Evolutionary conservation across 2,797 vertebrate genomes (phyloP), one percentile per base, ranked within the genome.

Genomic region (Setipinna tenuifilis): DNA sequence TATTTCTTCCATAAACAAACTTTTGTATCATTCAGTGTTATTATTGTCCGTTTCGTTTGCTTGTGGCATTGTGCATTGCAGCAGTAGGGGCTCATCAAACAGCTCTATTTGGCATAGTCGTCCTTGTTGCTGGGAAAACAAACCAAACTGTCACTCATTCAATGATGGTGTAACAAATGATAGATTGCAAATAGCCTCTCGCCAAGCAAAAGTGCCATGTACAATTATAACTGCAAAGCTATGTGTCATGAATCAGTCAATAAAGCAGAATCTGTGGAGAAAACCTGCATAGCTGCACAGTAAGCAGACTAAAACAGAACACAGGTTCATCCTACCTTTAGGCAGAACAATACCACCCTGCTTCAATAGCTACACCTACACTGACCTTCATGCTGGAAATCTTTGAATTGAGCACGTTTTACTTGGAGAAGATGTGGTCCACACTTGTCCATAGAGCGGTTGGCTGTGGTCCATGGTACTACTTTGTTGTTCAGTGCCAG

Each of bases 401-500:
- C 71, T 21, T 19, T 10, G 35, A 78, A 44, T 44, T 21, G 71
- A 78, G 65, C 25, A 78, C 17, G 19, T 21, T 44, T 44, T 12
- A 78, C 71, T 16, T 21, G 10, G 1, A 2, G n/a, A 25, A 25
- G 61, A 25, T 0, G 0, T 12, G 23, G n/a, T 65, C 61, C 61
- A 23, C 23, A 78, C 23, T 78, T 41, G 71, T 78, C 6, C 71
- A 19, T 11, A 44, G 17, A 21, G 68, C 31, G 28, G 7, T 44
- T 78, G 71, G 71, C 35, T 78, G 17, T 78, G 35, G 71, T 78
- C 71, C 71, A 78, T 78, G 31, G 6, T 21, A 44, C 31, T 44
- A 78, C 17, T 75, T 35, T 75, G 16, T 75, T 75, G 68, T 75
- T 41, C 16, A 9, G 28, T 78, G 71, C 41, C 71, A 78, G 17